Percentiles rank a stretch among this genome's conserved stretches.
These are phyloP conservation scores for Phainopepla nitens DNA, from an alignment of 2,113 vertebrate species.

Conservation along the genomic window DNA sequence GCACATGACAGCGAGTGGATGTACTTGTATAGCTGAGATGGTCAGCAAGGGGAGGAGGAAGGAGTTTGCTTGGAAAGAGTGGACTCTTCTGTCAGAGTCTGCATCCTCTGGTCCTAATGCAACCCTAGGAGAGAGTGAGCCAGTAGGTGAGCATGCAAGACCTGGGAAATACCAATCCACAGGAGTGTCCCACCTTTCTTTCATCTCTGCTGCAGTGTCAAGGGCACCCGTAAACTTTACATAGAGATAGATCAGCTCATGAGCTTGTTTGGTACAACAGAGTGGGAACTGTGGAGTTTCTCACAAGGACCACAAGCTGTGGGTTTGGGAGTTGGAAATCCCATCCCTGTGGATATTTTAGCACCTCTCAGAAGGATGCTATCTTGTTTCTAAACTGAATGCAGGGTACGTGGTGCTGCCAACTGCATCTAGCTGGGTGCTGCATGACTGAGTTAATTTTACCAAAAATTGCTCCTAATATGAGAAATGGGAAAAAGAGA, in stretches of 20 bases:
- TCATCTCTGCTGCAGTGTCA: background rate
- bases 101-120: background rate
- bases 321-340: background rate
- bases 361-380: background rate
- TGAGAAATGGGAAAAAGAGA: background rate
- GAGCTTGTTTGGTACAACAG: background rate
- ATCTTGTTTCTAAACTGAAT: background rate
- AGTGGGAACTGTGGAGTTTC: background rate
- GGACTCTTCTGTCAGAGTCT: background rate
- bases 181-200: background rate
- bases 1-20: accelerated
- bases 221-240: background rate
- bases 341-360: background rate
- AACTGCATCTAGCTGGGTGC: background rate
- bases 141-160: background rate
- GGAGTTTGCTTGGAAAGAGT: background rate
- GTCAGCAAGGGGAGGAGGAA: background rate
- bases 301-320: background rate
- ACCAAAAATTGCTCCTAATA: background rate
- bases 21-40: background rate
- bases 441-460: background rate
- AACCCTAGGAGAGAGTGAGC: background rate
- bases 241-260: background rate
- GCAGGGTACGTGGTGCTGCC: background rate
- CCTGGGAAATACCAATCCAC: background rate